Evolutionary conservation across 2,113 vertebrate species (phyloP).

Genomic region (Hippotragus niger): DNA sequence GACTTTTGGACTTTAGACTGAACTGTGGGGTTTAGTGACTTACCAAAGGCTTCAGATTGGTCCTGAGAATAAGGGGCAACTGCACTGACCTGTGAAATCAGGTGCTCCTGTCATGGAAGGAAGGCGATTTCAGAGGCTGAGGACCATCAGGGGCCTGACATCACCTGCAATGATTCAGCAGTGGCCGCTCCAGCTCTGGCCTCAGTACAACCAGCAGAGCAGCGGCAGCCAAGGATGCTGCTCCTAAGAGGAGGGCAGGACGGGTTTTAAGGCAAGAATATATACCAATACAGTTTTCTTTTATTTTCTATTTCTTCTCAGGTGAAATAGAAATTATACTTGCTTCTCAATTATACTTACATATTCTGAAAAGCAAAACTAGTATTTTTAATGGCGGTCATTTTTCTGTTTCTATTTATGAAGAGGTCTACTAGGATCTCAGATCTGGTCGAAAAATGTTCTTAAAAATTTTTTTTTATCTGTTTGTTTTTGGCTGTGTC

Average conservation of each 20-base stretch:
- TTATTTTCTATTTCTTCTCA: not conserved
- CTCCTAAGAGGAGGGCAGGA: no score
- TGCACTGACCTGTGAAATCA: not conserved
- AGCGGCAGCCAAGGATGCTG: accelerated
- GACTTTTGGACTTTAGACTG: not conserved
- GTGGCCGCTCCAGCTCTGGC: not conserved
- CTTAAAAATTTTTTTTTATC: accelerated
- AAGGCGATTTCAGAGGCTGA: not conserved
- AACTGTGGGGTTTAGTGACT: not conserved
- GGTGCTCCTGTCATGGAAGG: not conserved
- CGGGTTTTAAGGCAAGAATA: not conserved
- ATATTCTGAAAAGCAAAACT: not conserved
- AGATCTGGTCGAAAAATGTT: not conserved
- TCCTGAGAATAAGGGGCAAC: no score
- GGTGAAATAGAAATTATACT: not conserved
- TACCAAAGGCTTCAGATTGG: no score
- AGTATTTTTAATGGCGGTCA: not conserved
- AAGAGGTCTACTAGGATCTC: not conserved
- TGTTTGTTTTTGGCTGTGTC: not conserved
- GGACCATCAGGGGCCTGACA: not conserved
- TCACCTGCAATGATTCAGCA: not conserved
- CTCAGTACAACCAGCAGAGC: not conserved
- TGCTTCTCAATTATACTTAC: not conserved
- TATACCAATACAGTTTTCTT: not conserved
- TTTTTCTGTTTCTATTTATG: not conserved